phyloP scores from a whole-genome alignment of 2,113 vertebrate species.

The Lathamus discolor region DNA sequence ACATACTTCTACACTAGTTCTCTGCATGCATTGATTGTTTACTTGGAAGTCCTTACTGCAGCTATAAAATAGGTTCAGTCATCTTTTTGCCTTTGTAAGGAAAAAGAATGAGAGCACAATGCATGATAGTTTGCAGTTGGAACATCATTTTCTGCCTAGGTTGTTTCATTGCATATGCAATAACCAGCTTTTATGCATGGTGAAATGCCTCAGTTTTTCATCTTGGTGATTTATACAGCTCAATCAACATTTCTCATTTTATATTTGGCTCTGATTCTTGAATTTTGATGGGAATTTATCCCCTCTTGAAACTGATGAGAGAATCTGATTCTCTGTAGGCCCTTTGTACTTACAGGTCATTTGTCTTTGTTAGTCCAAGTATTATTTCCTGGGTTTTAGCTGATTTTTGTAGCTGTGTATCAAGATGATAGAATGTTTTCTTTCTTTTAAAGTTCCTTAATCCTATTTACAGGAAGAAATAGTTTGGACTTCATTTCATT shows the following conservation, averaged over 20 bases:
- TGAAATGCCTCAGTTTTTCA: not conserved
- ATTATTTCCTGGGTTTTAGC: not conserved
- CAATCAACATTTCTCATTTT: not conserved
- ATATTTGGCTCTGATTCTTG: not conserved
- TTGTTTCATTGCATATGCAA: not conserved
- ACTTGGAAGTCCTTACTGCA: not conserved
- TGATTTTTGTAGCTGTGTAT: not conserved
- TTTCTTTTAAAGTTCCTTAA: slow-evolving; percentile 26
- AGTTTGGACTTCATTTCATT: not conserved
- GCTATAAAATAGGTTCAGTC: not conserved
- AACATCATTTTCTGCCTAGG: not conserved
- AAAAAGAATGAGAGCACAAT: not conserved
- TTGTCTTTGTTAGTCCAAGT: not conserved
- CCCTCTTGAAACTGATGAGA: not conserved
- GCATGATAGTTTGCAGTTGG: not conserved
- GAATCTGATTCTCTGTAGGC: not conserved
- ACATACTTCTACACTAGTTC: not conserved
- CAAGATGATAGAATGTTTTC: not conserved
- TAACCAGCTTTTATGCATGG: not conserved
- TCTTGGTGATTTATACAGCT: not conserved
- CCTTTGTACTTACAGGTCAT: not conserved
- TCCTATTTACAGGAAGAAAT: slow-evolving; percentile 51
- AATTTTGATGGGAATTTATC: not conserved
- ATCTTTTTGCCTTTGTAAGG: not conserved
- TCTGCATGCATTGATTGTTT: not conserved